Percentiles rank a stretch among this genome's conserved stretches.
phyloP scores from a whole-genome alignment of 2,113 vertebrate species.

The Callocephalon fimbriatum region DNA sequence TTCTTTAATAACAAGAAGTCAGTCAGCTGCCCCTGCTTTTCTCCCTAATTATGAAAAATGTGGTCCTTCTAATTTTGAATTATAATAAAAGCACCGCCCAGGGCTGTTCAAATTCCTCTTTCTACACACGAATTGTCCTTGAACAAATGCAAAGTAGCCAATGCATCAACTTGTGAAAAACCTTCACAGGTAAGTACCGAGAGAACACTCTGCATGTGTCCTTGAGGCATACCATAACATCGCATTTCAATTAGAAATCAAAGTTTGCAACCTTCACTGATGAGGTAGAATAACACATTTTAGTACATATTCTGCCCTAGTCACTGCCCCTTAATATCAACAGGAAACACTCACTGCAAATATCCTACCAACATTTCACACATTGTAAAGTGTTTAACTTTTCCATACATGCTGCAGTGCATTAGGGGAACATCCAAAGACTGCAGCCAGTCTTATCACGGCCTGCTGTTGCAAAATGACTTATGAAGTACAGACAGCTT shows the following conservation, averaged over 20 bases:
- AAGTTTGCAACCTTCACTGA: neutral
- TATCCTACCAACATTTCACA: neutral
- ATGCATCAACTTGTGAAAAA: neutral
- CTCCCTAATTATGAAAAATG: constrained; percentile 66
- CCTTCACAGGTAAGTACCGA: neutral
- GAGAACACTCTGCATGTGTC: neutral
- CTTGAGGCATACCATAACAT: neutral
- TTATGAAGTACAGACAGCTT: neutral
- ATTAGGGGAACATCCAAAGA: neutral
- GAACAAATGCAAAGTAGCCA: constrained; percentile 29
- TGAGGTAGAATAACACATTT: neutral
- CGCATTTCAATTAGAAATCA: neutral
- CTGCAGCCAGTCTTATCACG: neutral
- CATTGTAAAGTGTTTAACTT: neutral
- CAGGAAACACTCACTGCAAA: neutral
- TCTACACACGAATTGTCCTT: constrained; percentile 33
- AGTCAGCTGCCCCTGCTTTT: constrained; percentile 24
- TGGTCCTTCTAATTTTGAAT: constrained; percentile 44
- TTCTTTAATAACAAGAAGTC: constrained; percentile 16
- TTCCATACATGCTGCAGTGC: neutral
- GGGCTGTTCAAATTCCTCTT: neutral
- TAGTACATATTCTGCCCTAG: neutral
- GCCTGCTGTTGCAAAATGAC: neutral
- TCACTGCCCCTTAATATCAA: neutral
- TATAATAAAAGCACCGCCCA: neutral